These are phyloP conservation scores for Scrobipalpa atriplicella DNA, from an alignment of 2,888 invertebrate genomes.

Conservation along the genomic window DNA sequence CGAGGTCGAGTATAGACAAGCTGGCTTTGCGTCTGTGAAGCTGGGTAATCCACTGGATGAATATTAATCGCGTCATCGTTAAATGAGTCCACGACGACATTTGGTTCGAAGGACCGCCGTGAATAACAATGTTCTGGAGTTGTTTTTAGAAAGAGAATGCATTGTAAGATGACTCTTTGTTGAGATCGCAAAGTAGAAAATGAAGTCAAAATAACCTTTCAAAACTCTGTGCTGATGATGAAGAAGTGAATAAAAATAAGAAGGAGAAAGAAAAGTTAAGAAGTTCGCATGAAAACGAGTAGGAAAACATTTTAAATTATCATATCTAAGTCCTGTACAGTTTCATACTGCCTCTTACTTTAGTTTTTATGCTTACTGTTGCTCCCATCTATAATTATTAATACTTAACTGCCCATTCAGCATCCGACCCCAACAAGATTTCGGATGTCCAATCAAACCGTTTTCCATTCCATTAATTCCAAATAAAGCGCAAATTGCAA, in stretches of 20 bases:
- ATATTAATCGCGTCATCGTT: constrained; percentile 63
- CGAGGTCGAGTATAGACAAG: too few species aligned
- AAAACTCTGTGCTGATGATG: neutral
- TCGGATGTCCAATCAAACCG: constrained; percentile 39
- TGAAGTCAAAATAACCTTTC: neutral
- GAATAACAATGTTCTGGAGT: constrained; percentile 49
- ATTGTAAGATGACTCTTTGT: constrained; percentile 32
- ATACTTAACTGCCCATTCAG: too few species aligned
- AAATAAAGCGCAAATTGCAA: constrained; percentile 25
- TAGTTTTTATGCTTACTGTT: too few species aligned
- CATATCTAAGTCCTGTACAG: too few species aligned
- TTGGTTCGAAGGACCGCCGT: constrained; percentile 46
- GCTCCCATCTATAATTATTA: too few species aligned
- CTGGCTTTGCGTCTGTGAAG: too few species aligned
- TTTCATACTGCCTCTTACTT: neutral
- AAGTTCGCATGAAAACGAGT: too few species aligned
- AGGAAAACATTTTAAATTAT: too few species aligned
- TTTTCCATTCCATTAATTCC: constrained; percentile 37
- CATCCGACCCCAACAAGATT: constrained; percentile 32
- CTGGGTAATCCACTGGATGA: constrained; percentile 54
- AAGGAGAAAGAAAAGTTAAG: too few species aligned
- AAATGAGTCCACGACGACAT: constrained; percentile 56
- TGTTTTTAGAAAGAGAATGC: constrained; percentile 36
- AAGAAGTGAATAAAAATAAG: too few species aligned
- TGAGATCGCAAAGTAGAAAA: constrained; percentile 10